A percentile compares a stretch with the other conserved stretches of the same genome.
Evolutionary conservation across 37 sponge, comb jelly and placozoan species (phyloP).

Genomic region (Crambe crambe): DNA sequence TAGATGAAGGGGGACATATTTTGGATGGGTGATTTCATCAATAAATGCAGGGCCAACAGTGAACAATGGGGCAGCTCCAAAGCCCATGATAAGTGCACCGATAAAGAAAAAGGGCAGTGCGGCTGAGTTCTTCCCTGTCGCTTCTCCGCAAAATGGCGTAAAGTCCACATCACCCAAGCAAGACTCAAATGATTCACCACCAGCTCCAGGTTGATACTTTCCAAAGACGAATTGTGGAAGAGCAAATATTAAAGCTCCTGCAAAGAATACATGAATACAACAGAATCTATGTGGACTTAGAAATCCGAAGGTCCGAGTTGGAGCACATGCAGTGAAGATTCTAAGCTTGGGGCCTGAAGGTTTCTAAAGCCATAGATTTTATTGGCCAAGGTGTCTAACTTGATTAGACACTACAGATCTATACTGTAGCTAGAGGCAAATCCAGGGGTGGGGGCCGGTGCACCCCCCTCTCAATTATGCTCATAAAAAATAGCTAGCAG

Average conservation of each 20-base stretch:
- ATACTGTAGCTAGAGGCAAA: no score
- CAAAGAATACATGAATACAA: no score
- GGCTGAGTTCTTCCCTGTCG: background rate
- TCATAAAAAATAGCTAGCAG: no score
- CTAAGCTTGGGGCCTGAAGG: no score
- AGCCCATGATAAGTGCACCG: slow-evolving; percentile 68
- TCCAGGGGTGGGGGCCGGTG: no score
- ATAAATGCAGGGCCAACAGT: slow-evolving; percentile 70
- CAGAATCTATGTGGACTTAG: no score
- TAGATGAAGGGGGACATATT: slow-evolving; percentile 60
- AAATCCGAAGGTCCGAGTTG: no score
- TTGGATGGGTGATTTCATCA: slow-evolving; percentile 77
- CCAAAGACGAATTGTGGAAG: slow-evolving; percentile 76
- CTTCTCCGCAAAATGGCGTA: slow-evolving; percentile 1
- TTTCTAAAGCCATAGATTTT: no score
- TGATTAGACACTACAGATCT: no score
- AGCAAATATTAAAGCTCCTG: slow-evolving; percentile 67
- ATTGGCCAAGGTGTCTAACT: no score
- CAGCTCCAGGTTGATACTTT: slow-evolving; percentile 13
- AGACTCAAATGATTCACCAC: slow-evolving; percentile 7
- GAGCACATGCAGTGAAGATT: no score
- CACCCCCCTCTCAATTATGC: no score
- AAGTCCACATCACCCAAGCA: slow-evolving; percentile 29
- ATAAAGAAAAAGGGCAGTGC: slow-evolving; percentile 76
- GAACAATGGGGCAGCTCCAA: slow-evolving; percentile 80